Conservation (phyloP, 1,140 invertebrate genomes). For the Trigoniulus corallinus region DNA sequence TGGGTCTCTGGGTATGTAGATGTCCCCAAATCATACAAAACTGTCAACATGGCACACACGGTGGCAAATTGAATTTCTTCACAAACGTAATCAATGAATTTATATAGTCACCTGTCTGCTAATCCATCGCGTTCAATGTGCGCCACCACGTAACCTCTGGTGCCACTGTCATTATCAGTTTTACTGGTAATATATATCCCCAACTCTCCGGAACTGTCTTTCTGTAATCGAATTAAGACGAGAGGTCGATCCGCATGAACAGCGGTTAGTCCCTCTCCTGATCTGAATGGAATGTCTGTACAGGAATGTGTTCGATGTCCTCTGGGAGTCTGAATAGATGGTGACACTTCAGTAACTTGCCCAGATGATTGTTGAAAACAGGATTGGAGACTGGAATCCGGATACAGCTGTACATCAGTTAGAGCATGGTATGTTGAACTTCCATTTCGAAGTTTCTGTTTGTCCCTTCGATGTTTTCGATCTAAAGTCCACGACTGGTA, state of each 20-base stretch:
- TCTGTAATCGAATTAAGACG: conserved; percentile 38
- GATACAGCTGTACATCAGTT: no score
- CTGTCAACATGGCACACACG: no score
- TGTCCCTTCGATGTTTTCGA: neutral
- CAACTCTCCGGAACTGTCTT: conserved; percentile 48
- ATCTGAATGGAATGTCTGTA: neutral
- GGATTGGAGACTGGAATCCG: no score
- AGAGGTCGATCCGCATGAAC: neutral
- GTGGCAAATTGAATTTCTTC: no score
- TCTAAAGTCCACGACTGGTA: conserved; percentile 7
- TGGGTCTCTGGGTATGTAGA: no score
- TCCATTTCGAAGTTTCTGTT: neutral
- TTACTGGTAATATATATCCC: conserved; percentile 72
- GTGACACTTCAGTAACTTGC: neutral
- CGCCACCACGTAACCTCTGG: conserved; percentile 63
- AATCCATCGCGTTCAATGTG: conserved; percentile 59
- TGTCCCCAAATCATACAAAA: no score
- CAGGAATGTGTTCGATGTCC: neutral
- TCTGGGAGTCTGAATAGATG: no score
- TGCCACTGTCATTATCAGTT: conserved; percentile 41
- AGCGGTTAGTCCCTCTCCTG: no score
- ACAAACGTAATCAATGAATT: no score
- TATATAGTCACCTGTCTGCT: conserved; percentile 44
- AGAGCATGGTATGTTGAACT: no score
- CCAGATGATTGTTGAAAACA: neutral